Base-by-base conservation (phyloP, 2,888 invertebrate species). In the Escarpia spicata region DNA sequence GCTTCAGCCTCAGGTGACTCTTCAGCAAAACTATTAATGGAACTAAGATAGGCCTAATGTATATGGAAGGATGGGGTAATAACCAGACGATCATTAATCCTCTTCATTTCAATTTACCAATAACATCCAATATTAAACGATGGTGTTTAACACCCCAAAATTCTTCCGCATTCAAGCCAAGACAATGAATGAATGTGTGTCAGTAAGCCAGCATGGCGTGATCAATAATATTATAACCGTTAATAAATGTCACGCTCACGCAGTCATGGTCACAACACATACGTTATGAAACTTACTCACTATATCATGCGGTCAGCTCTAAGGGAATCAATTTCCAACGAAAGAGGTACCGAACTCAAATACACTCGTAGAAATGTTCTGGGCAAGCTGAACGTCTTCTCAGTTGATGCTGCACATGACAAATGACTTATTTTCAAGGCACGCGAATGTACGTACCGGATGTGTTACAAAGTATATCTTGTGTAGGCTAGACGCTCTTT, bases 401-500 rank as follows among this genome's bases (percentile, higher is more conserved):
- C 75, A 75, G 75, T 75, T 75, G 19, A 75, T 75, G 75, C 26
- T 75, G 75, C 75, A 75, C 75, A 26, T 26, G 75, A 75, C 75
- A 75, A 75, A 75, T 26, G 19, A 75, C 75, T 75, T 75, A 75
- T 75, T 75, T 75, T 75, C 75, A 26, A 75, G 26, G n/a, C 75
- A 75, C 75, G 75, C 75, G 75, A 75, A 75, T n/a, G 19, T 75
- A 75, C 75, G 26, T 75, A 75, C 75, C 75, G n/a, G 75, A 75
- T 75, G 19, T 75, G 75, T 75, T 75, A 75, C 75, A 75, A 75
- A 75, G 75, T 75, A 26, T 75, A 15, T 75, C 75, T 75, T 75
- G n/a, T 75, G 75, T 19, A 2, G 75, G 75, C 75, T n/a, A 4
- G 75, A 75, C 75, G 75, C 75, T 75, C n/a, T 75, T 75, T 75